Evolutionary conservation across 1,140 invertebrate genomes (phyloP).

Genomic region (Lepidotrigona ventralis): DNA sequence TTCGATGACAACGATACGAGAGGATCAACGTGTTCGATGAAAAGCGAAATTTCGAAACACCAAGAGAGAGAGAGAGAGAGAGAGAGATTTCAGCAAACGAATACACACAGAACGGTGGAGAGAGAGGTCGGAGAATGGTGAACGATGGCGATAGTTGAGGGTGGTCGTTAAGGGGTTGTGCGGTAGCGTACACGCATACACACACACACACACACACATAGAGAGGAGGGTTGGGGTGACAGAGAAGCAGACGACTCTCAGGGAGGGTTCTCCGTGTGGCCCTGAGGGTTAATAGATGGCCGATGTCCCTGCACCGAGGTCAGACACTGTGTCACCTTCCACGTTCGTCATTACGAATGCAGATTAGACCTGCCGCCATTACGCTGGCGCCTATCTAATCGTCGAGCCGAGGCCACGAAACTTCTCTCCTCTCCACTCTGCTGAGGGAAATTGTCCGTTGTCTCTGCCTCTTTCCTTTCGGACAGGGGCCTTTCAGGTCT

Average conservation of each 20-base stretch:
- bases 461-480: slow-evolving; percentile 4
- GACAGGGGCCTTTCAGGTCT: too few species aligned
- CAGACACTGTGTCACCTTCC: slow-evolving; percentile 74
- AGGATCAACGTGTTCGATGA: background rate
- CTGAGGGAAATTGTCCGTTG: slow-evolving; percentile 35
- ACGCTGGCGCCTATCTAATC: slow-evolving; percentile 68
- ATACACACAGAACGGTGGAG: background rate
- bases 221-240: slow-evolving; percentile 36
- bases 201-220: too few species aligned
- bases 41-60: background rate
- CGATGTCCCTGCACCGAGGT: slow-evolving; percentile 69
- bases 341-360: slow-evolving; percentile 75
- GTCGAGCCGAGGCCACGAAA: slow-evolving; percentile 55
- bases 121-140: slow-evolving; percentile 14
- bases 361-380: slow-evolving; percentile 69
- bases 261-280: slow-evolving; percentile 55
- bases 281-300: slow-evolving; percentile 74
- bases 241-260: slow-evolving; percentile 43
- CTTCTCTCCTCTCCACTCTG: slow-evolving; percentile 43
- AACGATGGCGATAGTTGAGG: slow-evolving; percentile 4
- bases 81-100: background rate
- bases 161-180: slow-evolving; percentile 26
- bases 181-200: background rate
- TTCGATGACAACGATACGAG: background rate
- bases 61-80: background rate